A percentile compares a stretch with the other conserved stretches of the same genome.
Evolutionary conservation across 2,888 invertebrate species (phyloP).

Genomic region (Girardia tigrina): DNA sequence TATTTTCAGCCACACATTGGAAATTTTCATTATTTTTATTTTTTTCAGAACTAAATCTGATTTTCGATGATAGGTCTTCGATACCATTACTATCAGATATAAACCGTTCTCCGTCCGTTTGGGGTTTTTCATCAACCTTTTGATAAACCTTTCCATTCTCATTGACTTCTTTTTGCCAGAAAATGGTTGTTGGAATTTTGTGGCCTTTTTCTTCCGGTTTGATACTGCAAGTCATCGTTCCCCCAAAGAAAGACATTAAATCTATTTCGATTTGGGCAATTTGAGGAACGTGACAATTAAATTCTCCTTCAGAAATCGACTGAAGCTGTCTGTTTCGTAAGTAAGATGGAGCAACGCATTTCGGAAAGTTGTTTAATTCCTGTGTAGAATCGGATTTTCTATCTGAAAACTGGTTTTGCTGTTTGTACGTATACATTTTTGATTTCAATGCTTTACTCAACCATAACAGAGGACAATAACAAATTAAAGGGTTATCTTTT

Average conservation of each 20-base stretch:
- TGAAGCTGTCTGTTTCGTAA: not conserved
- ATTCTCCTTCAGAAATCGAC: not conserved
- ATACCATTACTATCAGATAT: not conserved
- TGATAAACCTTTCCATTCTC: not conserved
- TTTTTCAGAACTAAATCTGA: not conserved
- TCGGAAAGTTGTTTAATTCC: not conserved
- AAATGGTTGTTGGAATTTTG: not conserved
- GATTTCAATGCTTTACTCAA: not conserved
- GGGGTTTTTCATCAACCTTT: not conserved
- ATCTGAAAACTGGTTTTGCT: not conserved
- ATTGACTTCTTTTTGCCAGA: not conserved
- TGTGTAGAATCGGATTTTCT: not conserved
- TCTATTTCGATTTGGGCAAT: conserved; percentile 5
- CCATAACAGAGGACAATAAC: conserved; percentile 13
- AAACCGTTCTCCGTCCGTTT: not conserved
- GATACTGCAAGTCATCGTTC: conserved; percentile 3
- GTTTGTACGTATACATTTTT: not conserved
- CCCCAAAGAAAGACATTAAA: not conserved
- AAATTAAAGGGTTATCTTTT: conserved; percentile 13
- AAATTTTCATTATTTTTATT: conserved; percentile 15
- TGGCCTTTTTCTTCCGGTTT: conserved; percentile 15
- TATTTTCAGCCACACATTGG: not conserved
- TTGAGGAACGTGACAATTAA: not conserved
- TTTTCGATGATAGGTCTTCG: not conserved
- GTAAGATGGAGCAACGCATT: not conserved